Conservation (phyloP, 1,140 invertebrate species). For the Drosophila tristis region DNA sequence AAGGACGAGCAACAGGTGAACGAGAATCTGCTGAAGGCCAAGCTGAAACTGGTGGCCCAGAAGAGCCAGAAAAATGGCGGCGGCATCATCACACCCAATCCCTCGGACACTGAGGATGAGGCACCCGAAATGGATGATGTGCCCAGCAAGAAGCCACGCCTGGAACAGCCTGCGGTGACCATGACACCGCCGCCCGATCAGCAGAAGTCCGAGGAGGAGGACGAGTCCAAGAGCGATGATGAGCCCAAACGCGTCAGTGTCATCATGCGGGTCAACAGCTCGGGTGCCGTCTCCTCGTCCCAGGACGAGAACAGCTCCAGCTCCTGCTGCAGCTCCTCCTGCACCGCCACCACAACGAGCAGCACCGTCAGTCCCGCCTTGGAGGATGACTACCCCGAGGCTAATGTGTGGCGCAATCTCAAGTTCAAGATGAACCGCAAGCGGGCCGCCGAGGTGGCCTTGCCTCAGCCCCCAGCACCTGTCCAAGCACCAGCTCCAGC, state of each 20-base stretch:
- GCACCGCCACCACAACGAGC: slow-evolving; percentile 28
- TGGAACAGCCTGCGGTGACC: slow-evolving; percentile 61
- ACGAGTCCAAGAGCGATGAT: slow-evolving; percentile 33
- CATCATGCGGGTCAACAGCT: slow-evolving; percentile 92
- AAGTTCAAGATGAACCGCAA: slow-evolving; percentile 91
- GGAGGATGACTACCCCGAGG: slow-evolving; percentile 83
- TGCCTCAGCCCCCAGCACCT: slow-evolving; percentile 42
- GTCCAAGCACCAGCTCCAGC: slow-evolving; percentile 2
- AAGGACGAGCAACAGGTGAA: slow-evolving; percentile 70
- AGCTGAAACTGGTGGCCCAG: slow-evolving; percentile 68
- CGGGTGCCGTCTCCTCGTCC: slow-evolving; percentile 85
- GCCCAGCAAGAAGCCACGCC: slow-evolving; percentile 83
- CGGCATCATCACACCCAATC: slow-evolving; percentile 84
- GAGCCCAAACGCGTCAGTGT: slow-evolving; percentile 86
- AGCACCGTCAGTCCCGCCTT: slow-evolving; percentile 33
- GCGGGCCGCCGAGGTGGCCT: slow-evolving; percentile 61
- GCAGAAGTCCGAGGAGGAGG: slow-evolving; percentile 32
- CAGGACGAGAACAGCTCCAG: slow-evolving; percentile 50
- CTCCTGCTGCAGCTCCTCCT: slow-evolving; percentile 44
- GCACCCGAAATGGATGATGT: slow-evolving; percentile 76
- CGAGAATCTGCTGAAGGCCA: slow-evolving; percentile 74
- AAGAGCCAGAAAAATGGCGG: slow-evolving; percentile 58
- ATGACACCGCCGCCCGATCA: slow-evolving; percentile 76
- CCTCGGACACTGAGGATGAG: slow-evolving; percentile 86
- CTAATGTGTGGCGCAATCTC: slow-evolving; percentile 89